Evolutionary conservation across 2,113 vertebrate species (phyloP).

Genomic region (Tragelaphus imberbis): DNA sequence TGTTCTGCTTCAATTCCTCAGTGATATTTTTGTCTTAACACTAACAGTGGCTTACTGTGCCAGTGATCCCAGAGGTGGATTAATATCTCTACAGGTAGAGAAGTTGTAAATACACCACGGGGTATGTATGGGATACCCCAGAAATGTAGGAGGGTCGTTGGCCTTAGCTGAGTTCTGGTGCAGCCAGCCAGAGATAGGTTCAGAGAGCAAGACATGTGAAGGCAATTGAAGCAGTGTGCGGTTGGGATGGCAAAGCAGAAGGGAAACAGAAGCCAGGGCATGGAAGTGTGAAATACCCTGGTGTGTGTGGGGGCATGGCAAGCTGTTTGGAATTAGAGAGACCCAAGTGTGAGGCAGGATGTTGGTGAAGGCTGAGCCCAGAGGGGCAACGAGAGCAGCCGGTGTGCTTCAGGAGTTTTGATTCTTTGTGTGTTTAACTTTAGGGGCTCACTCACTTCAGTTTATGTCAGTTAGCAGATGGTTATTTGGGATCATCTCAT

Average conservation of each 20-base stretch:
- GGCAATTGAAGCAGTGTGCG: neutral
- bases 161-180: neutral
- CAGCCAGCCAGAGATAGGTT: neutral
- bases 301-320: neutral
- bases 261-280: neutral
- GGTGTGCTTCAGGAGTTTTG: neutral
- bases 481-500: neutral
- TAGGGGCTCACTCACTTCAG: neutral
- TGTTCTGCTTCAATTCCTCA: neutral
- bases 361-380: neutral
- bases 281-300: neutral
- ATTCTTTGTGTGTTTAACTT: neutral
- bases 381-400: neutral
- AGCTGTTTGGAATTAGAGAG: constrained; percentile 8
- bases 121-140: neutral
- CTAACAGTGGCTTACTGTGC: neutral
- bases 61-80: neutral
- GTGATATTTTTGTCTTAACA: neutral
- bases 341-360: neutral
- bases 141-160: neutral
- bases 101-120: neutral
- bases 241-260: neutral
- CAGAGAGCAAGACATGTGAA: neutral
- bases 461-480: neutral
- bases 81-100: neutral